These are phyloP conservation scores for Leucosticte australis DNA, from an alignment of 2,113 vertebrate species.

Conservation along the genomic window DNA sequence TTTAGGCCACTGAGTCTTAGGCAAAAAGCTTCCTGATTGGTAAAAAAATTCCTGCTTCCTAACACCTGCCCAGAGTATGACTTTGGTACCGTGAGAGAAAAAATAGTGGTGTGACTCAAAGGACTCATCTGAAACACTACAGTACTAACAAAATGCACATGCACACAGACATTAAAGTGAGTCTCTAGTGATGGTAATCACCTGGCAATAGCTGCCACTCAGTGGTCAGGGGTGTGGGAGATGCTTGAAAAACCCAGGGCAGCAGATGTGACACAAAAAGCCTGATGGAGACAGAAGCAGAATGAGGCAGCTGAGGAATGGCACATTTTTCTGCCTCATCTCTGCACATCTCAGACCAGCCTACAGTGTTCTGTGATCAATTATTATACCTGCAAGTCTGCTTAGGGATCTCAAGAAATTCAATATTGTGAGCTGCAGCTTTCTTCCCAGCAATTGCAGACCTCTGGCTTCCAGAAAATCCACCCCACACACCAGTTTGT, in stretches of 20 bases:
- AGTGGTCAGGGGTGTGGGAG: not conserved
- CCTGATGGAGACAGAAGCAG: not conserved
- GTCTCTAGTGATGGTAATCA: not conserved
- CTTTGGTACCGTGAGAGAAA: not conserved
- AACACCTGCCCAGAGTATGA: not conserved
- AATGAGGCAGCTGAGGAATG: not conserved
- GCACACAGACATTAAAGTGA: not conserved
- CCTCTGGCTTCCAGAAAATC: not conserved
- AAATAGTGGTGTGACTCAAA: not conserved
- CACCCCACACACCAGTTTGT: not conserved
- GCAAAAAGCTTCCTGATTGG: not conserved
- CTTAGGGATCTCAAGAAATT: slow-evolving; percentile 33
- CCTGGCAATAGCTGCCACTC: not conserved
- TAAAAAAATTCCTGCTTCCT: not conserved
- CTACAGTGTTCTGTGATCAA: not conserved
- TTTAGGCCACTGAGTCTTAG: not conserved
- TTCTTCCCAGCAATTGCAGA: slow-evolving; percentile 2
- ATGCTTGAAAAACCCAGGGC: not conserved
- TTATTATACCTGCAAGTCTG: slow-evolving; percentile 34
- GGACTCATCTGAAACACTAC: not conserved
- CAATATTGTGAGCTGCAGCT: slow-evolving; percentile 21
- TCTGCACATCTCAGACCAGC: not conserved
- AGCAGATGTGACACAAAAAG: not conserved
- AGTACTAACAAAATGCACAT: not conserved
- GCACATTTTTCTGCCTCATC: not conserved